These are phyloP conservation scores for Chaunax sp. DNA, from an alignment of 2,797 vertebrate species.

Conservation along the genomic window DNA sequence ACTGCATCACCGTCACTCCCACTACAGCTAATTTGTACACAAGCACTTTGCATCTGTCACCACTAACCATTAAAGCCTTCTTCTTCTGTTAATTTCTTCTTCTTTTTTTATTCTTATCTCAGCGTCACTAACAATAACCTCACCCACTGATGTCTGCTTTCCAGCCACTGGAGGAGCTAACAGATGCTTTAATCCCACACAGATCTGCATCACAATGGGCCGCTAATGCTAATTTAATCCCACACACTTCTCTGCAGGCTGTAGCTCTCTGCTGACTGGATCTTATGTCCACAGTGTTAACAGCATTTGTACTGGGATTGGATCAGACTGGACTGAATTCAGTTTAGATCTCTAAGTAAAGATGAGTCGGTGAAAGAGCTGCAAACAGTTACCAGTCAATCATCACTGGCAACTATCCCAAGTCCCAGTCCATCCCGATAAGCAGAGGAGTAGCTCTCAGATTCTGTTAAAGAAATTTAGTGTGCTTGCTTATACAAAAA, in stretches of 20 bases:
- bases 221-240: constrained; percentile 45
- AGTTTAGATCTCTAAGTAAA: background rate
- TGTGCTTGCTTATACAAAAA: no score
- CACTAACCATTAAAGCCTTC: constrained; percentile 1
- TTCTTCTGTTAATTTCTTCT: constrained; percentile 20
- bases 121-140: constrained; percentile 45
- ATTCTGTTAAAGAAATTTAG: no score
- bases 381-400: no score
- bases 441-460: no score
- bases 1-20: background rate
- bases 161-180: constrained; percentile 55
- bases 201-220: constrained; percentile 70
- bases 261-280: constrained; percentile 11
- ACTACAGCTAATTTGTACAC: background rate
- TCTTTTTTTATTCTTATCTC: constrained; percentile 13
- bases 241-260: constrained; percentile 23
- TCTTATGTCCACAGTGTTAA: constrained; percentile 4
- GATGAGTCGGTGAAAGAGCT: no score
- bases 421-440: no score
- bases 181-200: constrained; percentile 67
- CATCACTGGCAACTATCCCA: no score
- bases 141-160: constrained; percentile 25
- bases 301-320: constrained; percentile 3
- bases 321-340: constrained; percentile 3
- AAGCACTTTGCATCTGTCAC: constrained; percentile 17